Conservation (phyloP, 37 sponge, comb jelly and placozoan species). For the Dysidea cf. avara region DNA sequence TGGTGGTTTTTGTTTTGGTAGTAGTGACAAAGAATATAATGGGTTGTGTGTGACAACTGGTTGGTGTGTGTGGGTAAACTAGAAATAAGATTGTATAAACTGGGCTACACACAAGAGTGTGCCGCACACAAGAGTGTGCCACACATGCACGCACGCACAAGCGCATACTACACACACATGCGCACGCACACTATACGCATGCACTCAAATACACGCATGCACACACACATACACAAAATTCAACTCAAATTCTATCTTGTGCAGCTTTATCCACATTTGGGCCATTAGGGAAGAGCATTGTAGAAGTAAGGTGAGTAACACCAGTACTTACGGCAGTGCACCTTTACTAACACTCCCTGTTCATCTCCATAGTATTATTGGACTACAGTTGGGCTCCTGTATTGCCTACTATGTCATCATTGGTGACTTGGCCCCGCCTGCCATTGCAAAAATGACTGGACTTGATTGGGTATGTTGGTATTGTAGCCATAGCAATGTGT, state of each 20-base stretch:
- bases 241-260: not conserved
- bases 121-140: not conserved
- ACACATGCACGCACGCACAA: not conserved
- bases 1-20: too few species aligned
- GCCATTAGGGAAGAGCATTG: slow-evolving; percentile 7
- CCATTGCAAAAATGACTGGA: slow-evolving; percentile 14
- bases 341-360: not conserved
- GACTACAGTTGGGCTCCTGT: slow-evolving; percentile 58
- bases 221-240: not conserved
- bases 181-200: not conserved
- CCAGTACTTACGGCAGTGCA: too few species aligned
- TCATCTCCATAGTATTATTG: slow-evolving; percentile 36
- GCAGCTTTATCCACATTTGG: slow-evolving; percentile 21
- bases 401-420: slow-evolving; percentile 79
- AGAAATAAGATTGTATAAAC: too few species aligned
- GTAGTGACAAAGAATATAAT: too few species aligned
- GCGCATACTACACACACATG: not conserved
- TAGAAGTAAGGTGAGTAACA: slow-evolving; percentile 1
- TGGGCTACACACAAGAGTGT: too few species aligned
- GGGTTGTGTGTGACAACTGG: too few species aligned
- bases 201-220: not conserved
- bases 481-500: too few species aligned
- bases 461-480: slow-evolving; percentile 28
- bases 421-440: slow-evolving; percentile 71
- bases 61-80: too few species aligned